These are phyloP conservation scores for Apamea monoglypha DNA, from an alignment of 2,888 invertebrate species.

Conservation along the genomic window DNA sequence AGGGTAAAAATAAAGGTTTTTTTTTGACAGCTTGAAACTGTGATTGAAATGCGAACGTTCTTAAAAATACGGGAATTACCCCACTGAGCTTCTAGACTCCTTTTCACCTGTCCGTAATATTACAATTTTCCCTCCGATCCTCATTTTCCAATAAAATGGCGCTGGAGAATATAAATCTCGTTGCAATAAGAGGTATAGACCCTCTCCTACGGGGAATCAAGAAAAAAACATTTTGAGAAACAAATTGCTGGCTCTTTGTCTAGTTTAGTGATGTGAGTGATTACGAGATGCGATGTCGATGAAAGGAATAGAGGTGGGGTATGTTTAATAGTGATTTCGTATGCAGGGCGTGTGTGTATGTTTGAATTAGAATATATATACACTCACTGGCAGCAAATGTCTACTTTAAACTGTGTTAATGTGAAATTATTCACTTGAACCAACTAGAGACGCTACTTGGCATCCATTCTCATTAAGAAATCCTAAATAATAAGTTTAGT, in stretches of 20 bases:
- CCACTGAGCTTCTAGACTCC: background rate
- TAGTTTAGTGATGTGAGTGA: constrained; percentile 57
- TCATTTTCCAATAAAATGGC: constrained; percentile 57
- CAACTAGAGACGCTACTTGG: background rate
- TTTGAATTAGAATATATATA: background rate
- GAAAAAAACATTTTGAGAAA: constrained; percentile 81
- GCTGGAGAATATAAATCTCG: constrained; percentile 73
- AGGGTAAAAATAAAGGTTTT: background rate
- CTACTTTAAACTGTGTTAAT: background rate
- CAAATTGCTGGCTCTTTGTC: constrained; percentile 80
- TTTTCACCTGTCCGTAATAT: constrained; percentile 24
- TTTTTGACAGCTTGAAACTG: background rate
- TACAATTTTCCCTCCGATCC: constrained; percentile 25
- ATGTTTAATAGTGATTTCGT: background rate
- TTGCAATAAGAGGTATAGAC: constrained; percentile 76
- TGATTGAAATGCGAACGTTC: background rate
- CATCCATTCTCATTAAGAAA: background rate
- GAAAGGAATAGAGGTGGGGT: constrained; percentile 37
- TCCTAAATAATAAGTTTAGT: background rate
- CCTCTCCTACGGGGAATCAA: constrained; percentile 74
- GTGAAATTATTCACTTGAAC: background rate
- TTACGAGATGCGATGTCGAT: constrained; percentile 26
- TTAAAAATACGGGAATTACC: background rate
- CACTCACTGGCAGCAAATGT: background rate
- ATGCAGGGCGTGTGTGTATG: background rate